phyloP scores from a whole-genome alignment of 2,888 invertebrate species.

The Stramonita haemastoma region DNA sequence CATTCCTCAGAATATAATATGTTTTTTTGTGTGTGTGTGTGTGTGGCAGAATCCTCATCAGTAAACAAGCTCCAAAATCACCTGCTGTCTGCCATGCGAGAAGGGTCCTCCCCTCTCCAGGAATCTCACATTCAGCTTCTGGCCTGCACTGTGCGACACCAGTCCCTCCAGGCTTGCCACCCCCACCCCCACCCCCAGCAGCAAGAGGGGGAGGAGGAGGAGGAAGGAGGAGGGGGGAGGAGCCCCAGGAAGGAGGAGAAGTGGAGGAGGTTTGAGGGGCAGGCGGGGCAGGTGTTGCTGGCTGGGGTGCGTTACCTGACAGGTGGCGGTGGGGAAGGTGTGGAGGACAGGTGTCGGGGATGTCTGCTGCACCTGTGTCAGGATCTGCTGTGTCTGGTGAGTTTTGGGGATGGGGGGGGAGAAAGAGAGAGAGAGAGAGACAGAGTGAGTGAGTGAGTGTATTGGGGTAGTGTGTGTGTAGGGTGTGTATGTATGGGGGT shows the following conservation, averaged over 20 bases:
- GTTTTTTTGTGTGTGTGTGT: too few relatives aligned
- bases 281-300: slow-evolving; percentile 7
- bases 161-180: neutral
- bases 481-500: neutral
- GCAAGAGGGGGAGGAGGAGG: too few relatives aligned
- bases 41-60: neutral
- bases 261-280: neutral
- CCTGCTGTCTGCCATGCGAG: neutral
- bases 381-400: slow-evolving; percentile 24
- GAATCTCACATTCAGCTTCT: slow-evolving; percentile 29
- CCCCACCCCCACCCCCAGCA: too few relatives aligned
- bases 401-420: neutral
- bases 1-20: too few relatives aligned
- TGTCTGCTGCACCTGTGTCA: slow-evolving; percentile 7
- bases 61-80: neutral
- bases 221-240: too few relatives aligned
- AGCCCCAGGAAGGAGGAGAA: neutral
- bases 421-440: too few relatives aligned
- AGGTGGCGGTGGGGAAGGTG: neutral
- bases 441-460: too few relatives aligned
- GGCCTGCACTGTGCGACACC: slow-evolving; percentile 15
- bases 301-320: slow-evolving; percentile 30
- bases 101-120: neutral
- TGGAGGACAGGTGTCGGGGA: neutral
- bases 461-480: neutral